Evolutionary conservation across 2,888 invertebrate species (phyloP).

Genomic region (Leptarthrus brevirostris): DNA sequence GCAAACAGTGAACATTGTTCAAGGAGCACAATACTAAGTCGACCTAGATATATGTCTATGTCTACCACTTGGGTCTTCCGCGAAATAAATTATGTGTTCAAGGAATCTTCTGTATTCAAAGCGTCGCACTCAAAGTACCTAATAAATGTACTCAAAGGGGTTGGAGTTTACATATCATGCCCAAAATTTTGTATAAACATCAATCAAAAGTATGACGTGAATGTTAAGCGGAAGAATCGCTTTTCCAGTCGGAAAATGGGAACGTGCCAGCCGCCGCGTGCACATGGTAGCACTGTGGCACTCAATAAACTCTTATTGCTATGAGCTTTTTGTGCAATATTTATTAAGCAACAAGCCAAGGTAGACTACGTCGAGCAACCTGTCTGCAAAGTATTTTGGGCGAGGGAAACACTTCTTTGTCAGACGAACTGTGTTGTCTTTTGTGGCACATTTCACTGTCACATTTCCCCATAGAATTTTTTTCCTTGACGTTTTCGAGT

Average conservation of each 20-base stretch:
- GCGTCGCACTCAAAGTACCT: slow-evolving; percentile 33
- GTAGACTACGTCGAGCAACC: not conserved
- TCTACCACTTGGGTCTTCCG: not conserved
- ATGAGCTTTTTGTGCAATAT: slow-evolving; percentile 1
- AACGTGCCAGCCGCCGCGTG: not conserved
- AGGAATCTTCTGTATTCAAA: slow-evolving; percentile 35
- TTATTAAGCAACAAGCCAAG: slow-evolving; percentile 12
- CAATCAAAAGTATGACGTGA: slow-evolving; percentile 49
- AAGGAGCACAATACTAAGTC: no score
- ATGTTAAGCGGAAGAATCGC: slow-evolving; percentile 38
- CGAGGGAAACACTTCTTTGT: not conserved
- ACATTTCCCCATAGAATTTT: not conserved
- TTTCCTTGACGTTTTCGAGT: not conserved
- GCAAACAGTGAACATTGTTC: no score
- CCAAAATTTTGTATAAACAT: slow-evolving; percentile 46
- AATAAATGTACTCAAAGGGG: slow-evolving; percentile 46
- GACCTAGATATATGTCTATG: no score
- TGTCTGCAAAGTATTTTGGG: not conserved
- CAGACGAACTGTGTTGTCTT: not conserved
- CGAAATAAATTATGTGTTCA: not conserved
- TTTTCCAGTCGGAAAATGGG: not conserved
- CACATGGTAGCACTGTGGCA: not conserved
- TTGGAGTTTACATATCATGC: slow-evolving; percentile 31
- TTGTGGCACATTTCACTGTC: not conserved
- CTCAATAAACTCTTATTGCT: slow-evolving; percentile 1